Percentiles rank a stretch among this genome's conserved stretches.
phyloP scores from a whole-genome alignment of 92 coral and sea anemone species.

The Hydrozoanthus gracilis region DNA sequence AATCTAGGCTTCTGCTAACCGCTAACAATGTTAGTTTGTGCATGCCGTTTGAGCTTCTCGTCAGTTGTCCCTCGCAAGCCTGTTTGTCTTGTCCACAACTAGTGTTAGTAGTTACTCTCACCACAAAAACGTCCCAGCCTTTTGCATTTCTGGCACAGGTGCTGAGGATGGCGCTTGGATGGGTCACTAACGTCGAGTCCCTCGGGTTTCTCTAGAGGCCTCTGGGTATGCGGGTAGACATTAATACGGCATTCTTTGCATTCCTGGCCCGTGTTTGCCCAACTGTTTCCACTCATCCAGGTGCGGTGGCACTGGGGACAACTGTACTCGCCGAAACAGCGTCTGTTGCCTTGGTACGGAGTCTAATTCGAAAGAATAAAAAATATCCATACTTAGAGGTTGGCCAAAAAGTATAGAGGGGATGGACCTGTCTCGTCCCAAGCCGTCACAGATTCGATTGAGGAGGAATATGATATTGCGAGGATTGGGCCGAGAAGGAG shows the following conservation, averaged over 20 bases:
- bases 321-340: slow-evolving; percentile 80
- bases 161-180: slow-evolving; percentile 62
- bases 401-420: too few relatives aligned
- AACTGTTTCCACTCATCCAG: slow-evolving; percentile 87
- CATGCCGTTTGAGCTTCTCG: too few relatives aligned
- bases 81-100: not conserved
- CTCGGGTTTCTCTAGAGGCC: slow-evolving; percentile 80
- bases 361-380: slow-evolving; percentile 39
- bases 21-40: too few relatives aligned
- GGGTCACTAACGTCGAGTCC: slow-evolving; percentile 70
- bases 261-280: slow-evolving; percentile 77
- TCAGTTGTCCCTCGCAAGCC: too few relatives aligned
- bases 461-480: too few relatives aligned
- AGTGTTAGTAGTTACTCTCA: slow-evolving; percentile 7
- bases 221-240: slow-evolving; percentile 78
- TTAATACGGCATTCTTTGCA: slow-evolving; percentile 61
- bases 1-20: too few relatives aligned
- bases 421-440: too few relatives aligned
- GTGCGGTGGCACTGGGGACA: slow-evolving; percentile 69
- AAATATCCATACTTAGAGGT: too few relatives aligned
- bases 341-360: slow-evolving; percentile 71
- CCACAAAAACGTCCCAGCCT: slow-evolving; percentile 75
- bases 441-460: too few relatives aligned
- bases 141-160: slow-evolving; percentile 81
- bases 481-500: too few relatives aligned